phyloP scores from a whole-genome alignment of 2,113 vertebrate species.

The Connochaetes taurinus region DNA sequence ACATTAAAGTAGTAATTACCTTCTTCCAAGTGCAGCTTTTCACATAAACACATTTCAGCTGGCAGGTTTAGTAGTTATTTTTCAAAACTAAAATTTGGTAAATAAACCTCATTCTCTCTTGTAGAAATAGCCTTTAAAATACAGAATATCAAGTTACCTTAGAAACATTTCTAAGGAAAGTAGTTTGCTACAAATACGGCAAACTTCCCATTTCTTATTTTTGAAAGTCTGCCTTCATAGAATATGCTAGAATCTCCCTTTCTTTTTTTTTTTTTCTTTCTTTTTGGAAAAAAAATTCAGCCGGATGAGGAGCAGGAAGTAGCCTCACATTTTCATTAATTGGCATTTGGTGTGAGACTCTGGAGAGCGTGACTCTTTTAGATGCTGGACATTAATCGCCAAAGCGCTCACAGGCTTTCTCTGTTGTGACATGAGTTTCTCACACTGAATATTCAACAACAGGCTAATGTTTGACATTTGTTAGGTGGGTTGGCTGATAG shows the following conservation, averaged over 20 bases:
- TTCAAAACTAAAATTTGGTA: constrained; percentile 43
- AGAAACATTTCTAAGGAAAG: constrained; percentile 2
- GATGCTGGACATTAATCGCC: not conserved
- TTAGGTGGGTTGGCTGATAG: not conserved
- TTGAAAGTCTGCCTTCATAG: not conserved
- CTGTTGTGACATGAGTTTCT: not conserved
- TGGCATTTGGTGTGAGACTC: constrained; percentile 5
- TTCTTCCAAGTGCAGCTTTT: constrained; percentile 38
- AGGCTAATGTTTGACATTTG: constrained; percentile 2
- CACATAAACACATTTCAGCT: constrained; percentile 42
- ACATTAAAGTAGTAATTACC: constrained; percentile 38
- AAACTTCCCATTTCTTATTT: not conserved
- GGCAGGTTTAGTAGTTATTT: constrained; percentile 33
- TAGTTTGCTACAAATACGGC: not conserved
- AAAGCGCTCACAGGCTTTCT: not conserved
- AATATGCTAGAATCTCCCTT: not conserved
- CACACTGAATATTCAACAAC: not conserved
- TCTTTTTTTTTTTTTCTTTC: not conserved
- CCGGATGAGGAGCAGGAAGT: not conserved
- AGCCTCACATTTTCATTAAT: not conserved
- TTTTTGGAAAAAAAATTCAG: not conserved
- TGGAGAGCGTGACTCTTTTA: not conserved
- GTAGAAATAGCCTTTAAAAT: constrained; percentile 26
- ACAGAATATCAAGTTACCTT: not conserved
- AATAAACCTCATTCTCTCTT: not conserved